Evolutionary conservation across 1,140 invertebrate species (phyloP).

Genomic region (Pachyrhynchus sulphureomaculatus): DNA sequence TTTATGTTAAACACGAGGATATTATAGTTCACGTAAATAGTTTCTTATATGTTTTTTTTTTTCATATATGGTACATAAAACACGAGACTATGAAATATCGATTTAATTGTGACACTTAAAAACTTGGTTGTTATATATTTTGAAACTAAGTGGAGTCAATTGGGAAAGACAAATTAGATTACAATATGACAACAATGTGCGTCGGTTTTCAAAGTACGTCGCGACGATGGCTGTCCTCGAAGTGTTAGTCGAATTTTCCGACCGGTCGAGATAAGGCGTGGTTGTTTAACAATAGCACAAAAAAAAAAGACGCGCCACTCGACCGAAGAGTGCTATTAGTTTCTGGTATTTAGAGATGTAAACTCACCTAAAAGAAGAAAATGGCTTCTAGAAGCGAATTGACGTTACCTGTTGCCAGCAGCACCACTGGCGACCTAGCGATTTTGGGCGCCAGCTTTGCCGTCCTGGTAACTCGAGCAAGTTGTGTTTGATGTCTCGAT

Average conservation of each 20-base stretch:
- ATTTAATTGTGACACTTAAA: too few relatives aligned
- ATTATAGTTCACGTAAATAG: too few relatives aligned
- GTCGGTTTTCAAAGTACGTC: conserved; percentile 15
- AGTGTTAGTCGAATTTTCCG: conserved; percentile 18
- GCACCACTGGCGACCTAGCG: conserved; percentile 2
- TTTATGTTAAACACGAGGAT: too few relatives aligned
- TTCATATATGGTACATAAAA: too few relatives aligned
- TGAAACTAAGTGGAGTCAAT: too few relatives aligned
- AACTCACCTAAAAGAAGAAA: neutral
- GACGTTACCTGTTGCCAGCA: conserved; percentile 3
- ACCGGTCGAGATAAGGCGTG: conserved; percentile 14
- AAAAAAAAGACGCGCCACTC: conserved; percentile 18
- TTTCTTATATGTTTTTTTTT: too few relatives aligned
- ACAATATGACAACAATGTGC: conserved; percentile 10
- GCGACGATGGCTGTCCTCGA: conserved; percentile 10
- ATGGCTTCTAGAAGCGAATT: conserved; percentile 20
- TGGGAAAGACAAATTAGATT: too few relatives aligned
- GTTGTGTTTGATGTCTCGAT: conserved; percentile 26
- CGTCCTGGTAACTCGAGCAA: conserved; percentile 23
- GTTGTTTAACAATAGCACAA: neutral
- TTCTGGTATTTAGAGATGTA: conserved; percentile 1
- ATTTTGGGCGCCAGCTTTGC: conserved; percentile 13
- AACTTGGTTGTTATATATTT: too few relatives aligned
- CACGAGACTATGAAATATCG: too few relatives aligned
- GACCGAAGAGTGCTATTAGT: conserved; percentile 2